Base-by-base conservation (phyloP, 2,113 vertebrate species). In the Prionailurus viverrinus region DNA sequence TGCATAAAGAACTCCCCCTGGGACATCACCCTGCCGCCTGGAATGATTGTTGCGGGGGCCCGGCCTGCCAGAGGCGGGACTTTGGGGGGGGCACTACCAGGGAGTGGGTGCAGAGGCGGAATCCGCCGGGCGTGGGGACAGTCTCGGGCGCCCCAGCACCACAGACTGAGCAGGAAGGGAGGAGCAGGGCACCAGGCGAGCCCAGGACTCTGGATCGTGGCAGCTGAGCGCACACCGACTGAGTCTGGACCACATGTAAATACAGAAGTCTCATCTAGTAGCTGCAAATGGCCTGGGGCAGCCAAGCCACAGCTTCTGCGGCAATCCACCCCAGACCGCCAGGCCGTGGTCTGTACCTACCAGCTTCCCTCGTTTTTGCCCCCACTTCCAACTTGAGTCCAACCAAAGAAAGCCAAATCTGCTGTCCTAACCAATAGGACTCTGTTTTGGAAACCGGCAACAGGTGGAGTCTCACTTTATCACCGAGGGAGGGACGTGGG, bases 181-280 rank as follows among this genome's bases (percentile, higher is more conserved):
- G 68, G 98, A 65, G 27, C 99, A 97, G 95, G 98, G 98, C 14
- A 2, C 97, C 87, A 80, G 99, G 98, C 97, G 98, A 98, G 4
- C 89, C 95, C 15, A 83, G 97, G 1, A 33, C 79, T 1, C 74
- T 1, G 45, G 74, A 4, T 11, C 3, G 8, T 0, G 48, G 98
- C 98, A 66, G 98, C 27, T 99, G 51, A 29, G 99, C 94, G 92
- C 98, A 98, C 23, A 2, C 0, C 96, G 97, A 2, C 98, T 98
- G 69, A 98, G 97, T 0, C 93, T 45, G 0, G 83, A 83, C 39
- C 78, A 97, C 61, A 13, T 0, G 3, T 1, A n/a, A 66, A 63
- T n/a, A 53, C 0, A 21, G 79, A 66, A 65, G 33, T 14, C 36
- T 16, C 31, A 2, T 2, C 19, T 6, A 53, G 39, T 55, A 1